Evolutionary conservation across 2,888 invertebrate genomes (phyloP).

Genomic region (Podabrus alpinus): DNA sequence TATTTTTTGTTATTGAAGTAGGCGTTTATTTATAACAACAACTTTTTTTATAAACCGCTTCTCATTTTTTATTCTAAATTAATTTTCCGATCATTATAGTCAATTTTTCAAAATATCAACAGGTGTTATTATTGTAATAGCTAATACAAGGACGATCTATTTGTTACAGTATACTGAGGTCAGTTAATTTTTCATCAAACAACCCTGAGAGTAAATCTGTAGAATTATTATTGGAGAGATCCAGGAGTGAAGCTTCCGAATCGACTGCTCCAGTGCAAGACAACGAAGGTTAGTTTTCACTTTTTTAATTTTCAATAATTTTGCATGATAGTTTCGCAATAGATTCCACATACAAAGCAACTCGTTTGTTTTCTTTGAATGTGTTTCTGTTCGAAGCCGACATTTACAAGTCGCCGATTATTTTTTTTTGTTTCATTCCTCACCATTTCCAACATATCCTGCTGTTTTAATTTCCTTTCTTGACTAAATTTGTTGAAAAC

Average conservation of each 20-base stretch:
- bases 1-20: constrained; percentile 12
- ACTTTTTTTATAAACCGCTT: constrained; percentile 1
- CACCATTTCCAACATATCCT: background rate
- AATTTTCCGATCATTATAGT: background rate
- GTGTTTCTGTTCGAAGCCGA: background rate
- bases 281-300: constrained; percentile 50
- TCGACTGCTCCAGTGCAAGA: constrained; percentile 59
- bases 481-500: background rate
- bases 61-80: background rate
- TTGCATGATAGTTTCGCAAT: background rate
- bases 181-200: constrained; percentile 72
- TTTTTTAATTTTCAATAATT: background rate
- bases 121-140: background rate
- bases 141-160: constrained; percentile 8
- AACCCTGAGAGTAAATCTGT: constrained; percentile 63
- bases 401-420: background rate
- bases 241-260: constrained; percentile 65
- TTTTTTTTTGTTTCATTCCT: background rate
- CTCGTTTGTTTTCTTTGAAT: background rate
- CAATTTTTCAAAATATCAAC: background rate
- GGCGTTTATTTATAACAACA: constrained; percentile 10
- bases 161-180: constrained; percentile 72
- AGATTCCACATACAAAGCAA: background rate
- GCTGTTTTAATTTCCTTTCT: background rate
- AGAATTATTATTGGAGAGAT: constrained; percentile 78